A percentile compares a stretch with the other conserved stretches of the same genome.
These are phyloP conservation scores for Drosophila maculinotata DNA, from an alignment of 2,888 invertebrate species.

Conservation along the genomic window DNA sequence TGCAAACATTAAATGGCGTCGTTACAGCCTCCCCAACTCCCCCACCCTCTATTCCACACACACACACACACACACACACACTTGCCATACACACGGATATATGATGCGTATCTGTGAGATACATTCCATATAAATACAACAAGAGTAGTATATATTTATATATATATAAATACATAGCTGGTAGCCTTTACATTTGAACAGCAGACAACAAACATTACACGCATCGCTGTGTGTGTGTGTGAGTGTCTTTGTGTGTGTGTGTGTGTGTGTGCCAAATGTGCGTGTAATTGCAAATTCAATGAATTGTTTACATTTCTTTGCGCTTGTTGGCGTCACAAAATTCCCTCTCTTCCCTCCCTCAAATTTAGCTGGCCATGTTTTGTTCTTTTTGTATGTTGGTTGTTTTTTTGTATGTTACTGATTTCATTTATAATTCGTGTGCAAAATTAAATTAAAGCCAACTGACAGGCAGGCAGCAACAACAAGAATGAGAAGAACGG, in stretches of 20 bases:
- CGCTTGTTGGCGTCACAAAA: constrained; percentile 68
- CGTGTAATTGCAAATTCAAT: constrained; percentile 83
- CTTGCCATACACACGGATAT: constrained; percentile 61
- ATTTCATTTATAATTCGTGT: constrained; percentile 80
- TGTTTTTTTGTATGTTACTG: constrained; percentile 51
- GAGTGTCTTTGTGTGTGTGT: constrained; percentile 25
- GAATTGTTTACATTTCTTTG: constrained; percentile 82
- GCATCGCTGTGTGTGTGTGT: constrained; percentile 55
- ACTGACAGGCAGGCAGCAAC: constrained; percentile 66
- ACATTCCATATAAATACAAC: constrained; percentile 67
- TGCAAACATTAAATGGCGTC: constrained; percentile 83
- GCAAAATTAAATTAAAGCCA: constrained; percentile 79
- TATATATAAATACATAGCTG: not conserved
- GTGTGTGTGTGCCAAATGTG: constrained; percentile 73
- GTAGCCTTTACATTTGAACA: constrained; percentile 52
- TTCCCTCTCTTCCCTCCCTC: constrained; percentile 9
- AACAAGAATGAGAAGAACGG: constrained; percentile 36
- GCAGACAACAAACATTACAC: constrained; percentile 73
- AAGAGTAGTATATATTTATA: constrained; percentile 36
- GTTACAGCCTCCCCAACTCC: constrained; percentile 21
- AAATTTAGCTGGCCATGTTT: constrained; percentile 57
- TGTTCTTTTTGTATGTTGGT: constrained; percentile 48
- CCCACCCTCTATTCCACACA: constrained; percentile 1
- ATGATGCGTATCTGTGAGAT: constrained; percentile 80
- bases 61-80: constrained; percentile 9